Evolutionary conservation across 2,113 vertebrate species (phyloP), one percentile per base, ranked within the genome.

Genomic region (Alectura lathami): DNA sequence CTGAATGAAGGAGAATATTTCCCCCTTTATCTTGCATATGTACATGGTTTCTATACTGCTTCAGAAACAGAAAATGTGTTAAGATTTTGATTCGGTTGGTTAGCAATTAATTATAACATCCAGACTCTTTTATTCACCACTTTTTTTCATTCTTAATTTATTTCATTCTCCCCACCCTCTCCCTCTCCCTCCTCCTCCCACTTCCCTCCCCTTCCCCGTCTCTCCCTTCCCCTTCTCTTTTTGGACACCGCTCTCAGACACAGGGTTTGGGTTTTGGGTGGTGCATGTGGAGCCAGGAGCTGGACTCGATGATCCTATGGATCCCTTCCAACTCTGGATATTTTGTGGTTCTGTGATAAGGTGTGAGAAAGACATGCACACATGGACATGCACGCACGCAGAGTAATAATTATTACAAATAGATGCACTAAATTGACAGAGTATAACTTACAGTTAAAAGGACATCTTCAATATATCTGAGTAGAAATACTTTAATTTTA

Each of bases 61-160:
- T 70, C 72, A 48, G 74, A 94, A 89, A 64, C 23, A 66, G 72
- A 51, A 3, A 83, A 40, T 0, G 0, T 8, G 12, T 27, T 57
- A 60, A 60, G 20, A 45, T 64, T 94, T 91, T 0, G 0, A 68
- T 64, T n/a, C 73, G 27, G 64, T 56, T 93, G 20, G 6, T n/a
- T 83, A 48, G 17, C 43, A 73, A 27, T 72, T 34, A 13, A 68
- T 50, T 69, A 50, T 27, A 94, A 48, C 23, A 89, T 89, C 13
- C 13, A 47, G 29, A 54, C 47, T 5, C 13, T 76, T 91, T 89
- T 60, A 94, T 75, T 91, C 29, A 40, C 14, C 32, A 47, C 29
- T 24, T 8, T 22, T 5, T 1, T 4, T 0, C 0, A 29, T 32
- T 32, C 29, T 29, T 54, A 4, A 32, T 18, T 53, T 53, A 30